phyloP scores from a whole-genome alignment of 1,140 invertebrate genomes.

The Condylostylus longicornis region DNA sequence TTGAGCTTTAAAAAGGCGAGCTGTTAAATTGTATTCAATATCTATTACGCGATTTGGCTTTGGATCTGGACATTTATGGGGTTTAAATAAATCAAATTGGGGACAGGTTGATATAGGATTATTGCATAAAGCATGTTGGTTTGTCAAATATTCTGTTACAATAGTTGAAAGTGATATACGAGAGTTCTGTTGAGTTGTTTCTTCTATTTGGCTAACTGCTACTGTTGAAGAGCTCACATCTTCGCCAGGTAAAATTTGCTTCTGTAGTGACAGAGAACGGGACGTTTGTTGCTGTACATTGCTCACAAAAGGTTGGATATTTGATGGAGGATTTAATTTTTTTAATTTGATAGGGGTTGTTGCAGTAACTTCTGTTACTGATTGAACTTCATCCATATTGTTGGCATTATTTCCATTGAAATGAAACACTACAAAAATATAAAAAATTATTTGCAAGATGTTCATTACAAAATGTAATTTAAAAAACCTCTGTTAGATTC shows the following conservation, averaged over 20 bases:
- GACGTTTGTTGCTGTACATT: slow-evolving; percentile 16
- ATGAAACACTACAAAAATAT: too few relatives aligned
- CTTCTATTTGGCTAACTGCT: slow-evolving; percentile 9
- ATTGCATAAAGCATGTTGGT: slow-evolving; percentile 88
- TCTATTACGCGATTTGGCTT: slow-evolving; percentile 50
- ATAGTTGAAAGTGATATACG: slow-evolving; percentile 74
- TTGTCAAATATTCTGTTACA: slow-evolving; percentile 87
- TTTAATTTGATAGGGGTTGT: slow-evolving; percentile 24
- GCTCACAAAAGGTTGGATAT: neutral
- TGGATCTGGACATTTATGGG: slow-evolving; percentile 86
- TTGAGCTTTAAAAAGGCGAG: slow-evolving; percentile 39
- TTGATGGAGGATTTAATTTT: too few relatives aligned
- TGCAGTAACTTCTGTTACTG: slow-evolving; percentile 1
- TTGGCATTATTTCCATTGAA: slow-evolving; percentile 25
- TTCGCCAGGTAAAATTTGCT: slow-evolving; percentile 39
- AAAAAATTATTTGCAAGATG: too few relatives aligned
- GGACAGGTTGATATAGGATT: slow-evolving; percentile 84
- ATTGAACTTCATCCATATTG: slow-evolving; percentile 2
- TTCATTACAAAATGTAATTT: too few relatives aligned
- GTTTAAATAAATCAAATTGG: slow-evolving; percentile 75
- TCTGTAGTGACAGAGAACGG: slow-evolving; percentile 43
- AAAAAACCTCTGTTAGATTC: too few relatives aligned
- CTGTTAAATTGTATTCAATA: slow-evolving; percentile 53
- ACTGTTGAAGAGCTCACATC: slow-evolving; percentile 17
- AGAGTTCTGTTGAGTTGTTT: slow-evolving; percentile 24